These are phyloP conservation scores for Achroia grisella DNA, from an alignment of 1,140 invertebrate genomes.

Conservation along the genomic window DNA sequence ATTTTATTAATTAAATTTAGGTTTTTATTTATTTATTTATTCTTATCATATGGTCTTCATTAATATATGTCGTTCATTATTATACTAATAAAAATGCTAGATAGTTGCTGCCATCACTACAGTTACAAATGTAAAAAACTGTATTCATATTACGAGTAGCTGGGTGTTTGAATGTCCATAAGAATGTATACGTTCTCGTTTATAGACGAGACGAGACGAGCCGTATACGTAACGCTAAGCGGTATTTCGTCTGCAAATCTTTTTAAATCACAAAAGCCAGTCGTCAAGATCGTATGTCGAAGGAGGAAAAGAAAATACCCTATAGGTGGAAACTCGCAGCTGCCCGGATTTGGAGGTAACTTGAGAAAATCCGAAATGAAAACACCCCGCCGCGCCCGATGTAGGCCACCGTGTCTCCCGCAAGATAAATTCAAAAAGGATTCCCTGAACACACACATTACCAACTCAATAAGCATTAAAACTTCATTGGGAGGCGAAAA, in stretches of 20 bases:
- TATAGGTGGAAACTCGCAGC: slow-evolving; percentile 49
- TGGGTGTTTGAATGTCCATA: neutral
- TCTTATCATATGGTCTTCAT: too few species aligned
- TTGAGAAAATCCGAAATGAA: slow-evolving; percentile 67
- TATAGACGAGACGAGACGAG: slow-evolving; percentile 33
- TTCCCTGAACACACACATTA: slow-evolving; percentile 49
- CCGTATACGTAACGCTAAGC: slow-evolving; percentile 45
- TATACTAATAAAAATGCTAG: too few species aligned
- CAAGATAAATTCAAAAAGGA: slow-evolving; percentile 65
- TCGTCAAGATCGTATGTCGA: slow-evolving; percentile 63
- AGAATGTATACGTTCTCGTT: slow-evolving; percentile 16
- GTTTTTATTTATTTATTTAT: too few species aligned
- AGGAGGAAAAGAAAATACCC: slow-evolving; percentile 67
- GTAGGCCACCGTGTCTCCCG: slow-evolving; percentile 50
- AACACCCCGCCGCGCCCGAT: slow-evolving; percentile 45
- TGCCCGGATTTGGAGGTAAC: slow-evolving; percentile 59
- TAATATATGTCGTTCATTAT: too few species aligned
- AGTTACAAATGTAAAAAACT: too few species aligned
- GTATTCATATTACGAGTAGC: too few species aligned
- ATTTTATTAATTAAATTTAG: too few species aligned
- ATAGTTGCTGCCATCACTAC: too few species aligned
- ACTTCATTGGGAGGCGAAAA: slow-evolving; percentile 50
- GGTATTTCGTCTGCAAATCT: slow-evolving; percentile 61
- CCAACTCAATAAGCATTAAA: slow-evolving; percentile 66
- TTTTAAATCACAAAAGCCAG: slow-evolving; percentile 71